phyloP scores from a whole-genome alignment of 2,113 vertebrate species.

The Polypterus bichir region DNA sequence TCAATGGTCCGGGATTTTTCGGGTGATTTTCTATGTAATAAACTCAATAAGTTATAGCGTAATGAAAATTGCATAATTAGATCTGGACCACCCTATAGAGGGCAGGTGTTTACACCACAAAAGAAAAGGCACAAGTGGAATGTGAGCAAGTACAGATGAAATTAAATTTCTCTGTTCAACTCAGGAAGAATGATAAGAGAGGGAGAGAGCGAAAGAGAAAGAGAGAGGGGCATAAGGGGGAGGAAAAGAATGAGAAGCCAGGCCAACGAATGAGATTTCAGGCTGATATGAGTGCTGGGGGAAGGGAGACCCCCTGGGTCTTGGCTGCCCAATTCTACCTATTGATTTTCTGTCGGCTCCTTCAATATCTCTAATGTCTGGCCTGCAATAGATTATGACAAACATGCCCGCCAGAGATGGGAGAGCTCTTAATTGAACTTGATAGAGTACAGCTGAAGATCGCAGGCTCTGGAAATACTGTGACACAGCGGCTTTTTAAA shows the following conservation, averaged over 20 bases:
- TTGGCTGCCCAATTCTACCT: slow-evolving; percentile 48
- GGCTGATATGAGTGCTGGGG: slow-evolving; percentile 29
- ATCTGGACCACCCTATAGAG: no score
- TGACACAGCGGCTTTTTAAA: slow-evolving; percentile 41
- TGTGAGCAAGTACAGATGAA: slow-evolving; percentile 29
- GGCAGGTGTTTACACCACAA: no score
- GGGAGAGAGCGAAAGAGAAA: no score
- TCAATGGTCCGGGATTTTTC: no score
- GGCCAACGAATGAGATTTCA: slow-evolving; percentile 40
- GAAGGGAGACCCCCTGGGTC: slow-evolving; percentile 46
- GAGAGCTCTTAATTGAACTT: slow-evolving; percentile 53
- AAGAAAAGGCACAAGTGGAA: no score
- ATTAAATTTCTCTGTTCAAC: slow-evolving; percentile 43
- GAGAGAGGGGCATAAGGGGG: no score
- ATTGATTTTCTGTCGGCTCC: slow-evolving; percentile 62
- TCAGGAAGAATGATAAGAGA: no score
- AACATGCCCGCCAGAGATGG: slow-evolving; percentile 47
- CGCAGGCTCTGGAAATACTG: slow-evolving; percentile 41
- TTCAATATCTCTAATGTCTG: slow-evolving; percentile 53
- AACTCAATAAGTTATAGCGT: no score
- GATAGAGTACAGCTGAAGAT: slow-evolving; percentile 50
- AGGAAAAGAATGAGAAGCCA: slow-evolving; percentile 28
- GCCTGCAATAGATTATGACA: slow-evolving; percentile 58
- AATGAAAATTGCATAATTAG: no score
- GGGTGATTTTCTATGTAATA: no score